Conservation (phyloP, 2,113 vertebrate species). For the Charadrius vociferus region DNA sequence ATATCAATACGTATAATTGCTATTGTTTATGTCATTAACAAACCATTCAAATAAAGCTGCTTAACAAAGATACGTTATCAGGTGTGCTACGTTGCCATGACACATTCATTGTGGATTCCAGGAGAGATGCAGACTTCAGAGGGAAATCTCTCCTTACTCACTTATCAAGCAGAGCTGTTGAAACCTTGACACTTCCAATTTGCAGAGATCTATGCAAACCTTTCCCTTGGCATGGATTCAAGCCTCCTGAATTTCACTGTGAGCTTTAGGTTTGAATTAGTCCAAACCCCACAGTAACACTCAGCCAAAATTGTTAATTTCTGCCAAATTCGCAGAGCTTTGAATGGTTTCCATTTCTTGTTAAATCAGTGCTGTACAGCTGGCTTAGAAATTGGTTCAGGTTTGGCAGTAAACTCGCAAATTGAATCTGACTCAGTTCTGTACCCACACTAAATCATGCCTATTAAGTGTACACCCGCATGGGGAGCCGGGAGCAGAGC, state of each 20-base stretch:
- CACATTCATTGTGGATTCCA: slow-evolving; percentile 14
- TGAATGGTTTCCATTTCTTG: slow-evolving; percentile 60
- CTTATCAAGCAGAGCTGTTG: slow-evolving; percentile 35
- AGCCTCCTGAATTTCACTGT: slow-evolving; percentile 30
- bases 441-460: neutral
- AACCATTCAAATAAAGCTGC: slow-evolving; percentile 11
- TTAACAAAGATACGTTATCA: neutral
- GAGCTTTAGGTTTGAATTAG: slow-evolving; percentile 28
- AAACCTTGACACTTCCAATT: slow-evolving; percentile 61
- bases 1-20: slow-evolving; percentile 47
- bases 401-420: neutral
- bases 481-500: rapidly evolving
- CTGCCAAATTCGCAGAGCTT: slow-evolving; percentile 45
- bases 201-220: slow-evolving; percentile 54
- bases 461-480: neutral
- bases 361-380: slow-evolving; percentile 41
- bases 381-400: slow-evolving; percentile 40
- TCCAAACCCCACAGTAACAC: neutral
- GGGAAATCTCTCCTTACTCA: slow-evolving; percentile 31
- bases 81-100: neutral
- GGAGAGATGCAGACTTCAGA: neutral
- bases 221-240: slow-evolving; percentile 25
- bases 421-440: slow-evolving; percentile 39
- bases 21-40: slow-evolving; percentile 41
- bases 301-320: slow-evolving; percentile 48